Evolutionary conservation across 2,888 invertebrate species (phyloP).

Genomic region (Caradrina kadenii): DNA sequence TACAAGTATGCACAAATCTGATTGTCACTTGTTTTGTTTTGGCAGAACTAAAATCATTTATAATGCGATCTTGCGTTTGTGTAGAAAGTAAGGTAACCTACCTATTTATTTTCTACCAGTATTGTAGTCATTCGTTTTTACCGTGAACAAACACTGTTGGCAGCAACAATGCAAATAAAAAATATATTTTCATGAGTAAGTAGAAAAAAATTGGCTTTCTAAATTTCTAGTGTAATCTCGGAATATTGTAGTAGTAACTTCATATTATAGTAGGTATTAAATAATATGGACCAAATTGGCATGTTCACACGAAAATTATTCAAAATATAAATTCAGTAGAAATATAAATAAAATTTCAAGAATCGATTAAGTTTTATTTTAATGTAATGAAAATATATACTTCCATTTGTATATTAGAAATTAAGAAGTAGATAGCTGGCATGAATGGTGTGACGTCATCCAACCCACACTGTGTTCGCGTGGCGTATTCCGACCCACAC

Average conservation of each 20-base stretch:
- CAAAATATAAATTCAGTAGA: constrained; percentile 36
- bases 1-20: neutral
- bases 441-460: neutral
- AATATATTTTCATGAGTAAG: constrained; percentile 44
- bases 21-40: neutral
- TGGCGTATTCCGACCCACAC: neutral
- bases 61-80: neutral
- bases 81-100: neutral
- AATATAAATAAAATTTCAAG: constrained; percentile 48
- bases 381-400: neutral
- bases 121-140: neutral
- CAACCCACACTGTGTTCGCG: neutral
- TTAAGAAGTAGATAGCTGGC: neutral
- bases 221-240: constrained; percentile 14
- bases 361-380: constrained; percentile 53
- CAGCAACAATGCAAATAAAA: constrained; percentile 10
- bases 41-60: neutral
- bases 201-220: constrained; percentile 36
- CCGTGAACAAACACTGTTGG: neutral
- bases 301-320: constrained; percentile 51
- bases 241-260: constrained; percentile 30
- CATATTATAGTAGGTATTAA: constrained; percentile 47
- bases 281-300: constrained; percentile 69
- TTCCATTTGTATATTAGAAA: neutral
- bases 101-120: neutral